These are phyloP conservation scores for Okapia johnstoni DNA, from an alignment of 2,113 vertebrate genomes.

Conservation along the genomic window DNA sequence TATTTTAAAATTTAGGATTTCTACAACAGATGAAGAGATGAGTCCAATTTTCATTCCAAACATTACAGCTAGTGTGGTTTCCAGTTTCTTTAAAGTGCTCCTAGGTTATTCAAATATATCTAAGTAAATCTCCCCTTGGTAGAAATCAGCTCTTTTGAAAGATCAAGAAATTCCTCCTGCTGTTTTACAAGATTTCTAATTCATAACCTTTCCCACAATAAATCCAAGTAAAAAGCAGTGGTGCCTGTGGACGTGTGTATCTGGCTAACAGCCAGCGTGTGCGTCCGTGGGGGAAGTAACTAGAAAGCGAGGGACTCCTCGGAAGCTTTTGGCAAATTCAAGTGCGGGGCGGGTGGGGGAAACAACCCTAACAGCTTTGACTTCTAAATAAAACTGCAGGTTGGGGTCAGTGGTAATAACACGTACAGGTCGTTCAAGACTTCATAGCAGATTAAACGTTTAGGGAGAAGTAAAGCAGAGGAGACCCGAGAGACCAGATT, in stretches of 20 bases:
- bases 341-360: not conserved
- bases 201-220: not conserved
- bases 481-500: not conserved
- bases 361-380: not conserved
- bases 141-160: constrained; percentile 3
- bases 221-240: not conserved
- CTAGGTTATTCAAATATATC: not conserved
- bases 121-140: not conserved
- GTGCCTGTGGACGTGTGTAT: not conserved
- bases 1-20: not conserved
- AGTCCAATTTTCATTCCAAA: constrained; percentile 41
- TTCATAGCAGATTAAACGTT: constrained; percentile 2
- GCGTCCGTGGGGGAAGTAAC: constrained; percentile 8
- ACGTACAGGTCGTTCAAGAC: not conserved
- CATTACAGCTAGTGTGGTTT: not conserved
- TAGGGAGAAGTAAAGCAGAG: not conserved
- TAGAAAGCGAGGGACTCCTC: not conserved
- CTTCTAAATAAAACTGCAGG: constrained; percentile 30
- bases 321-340: not conserved
- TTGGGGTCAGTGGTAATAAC: not conserved
- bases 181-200: not conserved
- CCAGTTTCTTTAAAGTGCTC: constrained; percentile 28
- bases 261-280: constrained; percentile 36
- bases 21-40: not conserved
- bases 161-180: not conserved